These are phyloP conservation scores for Arenicola marina DNA, from an alignment of 2,888 invertebrate genomes.

Conservation along the genomic window DNA sequence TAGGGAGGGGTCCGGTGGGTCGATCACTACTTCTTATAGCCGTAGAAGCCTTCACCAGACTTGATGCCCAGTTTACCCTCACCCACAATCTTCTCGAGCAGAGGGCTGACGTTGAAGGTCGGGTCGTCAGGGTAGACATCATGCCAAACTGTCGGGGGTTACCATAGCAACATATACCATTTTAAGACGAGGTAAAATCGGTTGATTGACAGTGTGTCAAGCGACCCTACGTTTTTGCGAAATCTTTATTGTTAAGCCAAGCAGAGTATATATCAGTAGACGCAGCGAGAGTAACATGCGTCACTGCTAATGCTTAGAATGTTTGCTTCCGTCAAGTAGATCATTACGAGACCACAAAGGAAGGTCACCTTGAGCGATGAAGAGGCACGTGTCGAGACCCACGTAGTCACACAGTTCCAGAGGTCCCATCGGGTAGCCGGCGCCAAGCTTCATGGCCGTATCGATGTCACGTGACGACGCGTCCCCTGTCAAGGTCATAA, in stretches of 20 bases:
- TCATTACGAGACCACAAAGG: too few relatives aligned
- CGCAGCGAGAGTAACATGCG: too few relatives aligned
- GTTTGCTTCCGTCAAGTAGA: too few relatives aligned
- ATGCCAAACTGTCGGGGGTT: too few relatives aligned
- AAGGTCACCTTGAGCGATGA: constrained; percentile 64
- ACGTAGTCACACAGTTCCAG: constrained; percentile 83
- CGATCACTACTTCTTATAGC: constrained; percentile 65
- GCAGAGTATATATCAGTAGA: too few relatives aligned
- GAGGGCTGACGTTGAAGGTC: constrained; percentile 68
- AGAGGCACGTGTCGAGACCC: constrained; percentile 78
- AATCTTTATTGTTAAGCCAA: too few relatives aligned
- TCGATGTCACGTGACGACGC: constrained; percentile 79
- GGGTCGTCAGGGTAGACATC: constrained; percentile 74
- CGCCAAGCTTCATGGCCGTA: constrained; percentile 86
- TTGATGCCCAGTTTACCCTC: constrained; percentile 83
- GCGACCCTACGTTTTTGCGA: too few relatives aligned
- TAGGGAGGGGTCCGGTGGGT: too few relatives aligned
- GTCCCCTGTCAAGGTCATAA: constrained; percentile 65
- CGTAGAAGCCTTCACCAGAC: constrained; percentile 84
- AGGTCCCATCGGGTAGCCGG: constrained; percentile 84
- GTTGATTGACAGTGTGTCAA: too few relatives aligned
- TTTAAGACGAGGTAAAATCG: too few relatives aligned
- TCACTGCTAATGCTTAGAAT: too few relatives aligned
- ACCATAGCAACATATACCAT: too few relatives aligned
- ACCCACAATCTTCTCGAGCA: constrained; percentile 72